Evolutionary conservation across 2,888 invertebrate genomes (phyloP).

Genomic region (Cerastis rubricosa): DNA sequence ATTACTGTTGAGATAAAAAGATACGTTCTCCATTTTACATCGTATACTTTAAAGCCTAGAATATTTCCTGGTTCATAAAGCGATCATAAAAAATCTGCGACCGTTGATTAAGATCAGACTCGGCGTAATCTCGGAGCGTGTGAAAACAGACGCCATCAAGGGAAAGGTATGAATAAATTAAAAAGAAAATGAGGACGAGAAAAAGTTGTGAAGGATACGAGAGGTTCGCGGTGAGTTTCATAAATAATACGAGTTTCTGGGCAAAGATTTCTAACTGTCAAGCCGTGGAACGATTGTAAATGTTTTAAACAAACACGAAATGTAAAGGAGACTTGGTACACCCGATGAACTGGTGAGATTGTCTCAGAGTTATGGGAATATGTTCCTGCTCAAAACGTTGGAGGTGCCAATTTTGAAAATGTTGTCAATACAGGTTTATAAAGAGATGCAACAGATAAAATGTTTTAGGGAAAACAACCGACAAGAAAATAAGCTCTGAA

Average conservation of each 20-base stretch:
- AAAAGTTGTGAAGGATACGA: slow-evolving; percentile 66
- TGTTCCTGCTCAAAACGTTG: slow-evolving; percentile 52
- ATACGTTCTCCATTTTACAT: slow-evolving; percentile 64
- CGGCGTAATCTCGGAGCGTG: slow-evolving; percentile 76
- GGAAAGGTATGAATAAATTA: slow-evolving; percentile 73
- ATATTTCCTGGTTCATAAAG: slow-evolving; percentile 80
- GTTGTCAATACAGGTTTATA: slow-evolving; percentile 28
- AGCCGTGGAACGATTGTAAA: slow-evolving; percentile 62
- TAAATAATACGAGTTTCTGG: slow-evolving; percentile 71
- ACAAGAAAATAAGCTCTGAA: not conserved
- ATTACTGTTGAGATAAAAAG: slow-evolving; percentile 66
- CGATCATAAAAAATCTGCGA: slow-evolving; percentile 77
- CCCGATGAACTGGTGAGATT: slow-evolving; percentile 62
- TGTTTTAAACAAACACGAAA: slow-evolving; percentile 63
- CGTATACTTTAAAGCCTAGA: slow-evolving; percentile 65
- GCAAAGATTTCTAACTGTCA: slow-evolving; percentile 68
- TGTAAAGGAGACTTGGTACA: slow-evolving; percentile 59
- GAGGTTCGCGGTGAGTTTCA: slow-evolving; percentile 49
- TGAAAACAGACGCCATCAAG: slow-evolving; percentile 82
- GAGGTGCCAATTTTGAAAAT: slow-evolving; percentile 53
- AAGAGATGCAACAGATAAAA: slow-evolving; percentile 6
- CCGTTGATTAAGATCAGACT: slow-evolving; percentile 79
- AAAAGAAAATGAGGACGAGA: slow-evolving; percentile 65
- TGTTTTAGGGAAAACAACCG: not conserved
- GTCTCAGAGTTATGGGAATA: slow-evolving; percentile 54